Percentiles rank a stretch among this genome's conserved stretches.
Conservation (phyloP, 2,888 invertebrate species). For the Cenopis cana region DNA sequence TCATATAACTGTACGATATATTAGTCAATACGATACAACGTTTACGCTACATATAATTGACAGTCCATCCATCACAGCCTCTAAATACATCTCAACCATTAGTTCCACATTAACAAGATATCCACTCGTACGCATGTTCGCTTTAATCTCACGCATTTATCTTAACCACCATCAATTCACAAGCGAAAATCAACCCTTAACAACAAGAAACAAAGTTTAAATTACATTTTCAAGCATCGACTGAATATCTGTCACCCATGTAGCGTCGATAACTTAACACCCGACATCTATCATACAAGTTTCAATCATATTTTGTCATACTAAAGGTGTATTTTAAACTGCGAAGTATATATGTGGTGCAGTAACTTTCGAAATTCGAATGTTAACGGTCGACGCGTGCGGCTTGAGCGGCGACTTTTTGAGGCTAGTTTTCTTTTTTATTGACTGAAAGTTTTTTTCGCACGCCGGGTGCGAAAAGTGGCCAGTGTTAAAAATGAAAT, state of each 20-base stretch:
- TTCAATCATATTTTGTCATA: background rate
- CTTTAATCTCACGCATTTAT: conserved; percentile 34
- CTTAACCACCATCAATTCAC: conserved; percentile 16
- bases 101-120: conserved; percentile 45
- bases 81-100: conserved; percentile 42
- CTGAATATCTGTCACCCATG: conserved; percentile 29
- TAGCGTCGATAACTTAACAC: conserved; percentile 21
- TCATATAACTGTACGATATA: conserved; percentile 32
- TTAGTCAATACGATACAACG: conserved; percentile 38
- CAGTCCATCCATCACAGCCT: conserved; percentile 37
- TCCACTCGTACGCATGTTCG: conserved; percentile 42
- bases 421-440: conserved; percentile 41
- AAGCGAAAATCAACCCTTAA: conserved; percentile 6
- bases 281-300: background rate
- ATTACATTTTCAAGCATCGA: background rate
- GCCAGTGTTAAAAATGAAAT: conserved; percentile 9
- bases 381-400: conserved; percentile 47
- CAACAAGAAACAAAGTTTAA: background rate
- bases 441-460: conserved; percentile 26
- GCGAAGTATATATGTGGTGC: background rate
- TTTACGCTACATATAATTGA: conserved; percentile 41
- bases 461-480: conserved; percentile 25
- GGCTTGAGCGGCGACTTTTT: conserved; percentile 33
- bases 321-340: conserved; percentile 8
- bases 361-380: conserved; percentile 50